Base-by-base conservation (phyloP, 2,888 invertebrate species). In the Acrobasis consociella region DNA sequence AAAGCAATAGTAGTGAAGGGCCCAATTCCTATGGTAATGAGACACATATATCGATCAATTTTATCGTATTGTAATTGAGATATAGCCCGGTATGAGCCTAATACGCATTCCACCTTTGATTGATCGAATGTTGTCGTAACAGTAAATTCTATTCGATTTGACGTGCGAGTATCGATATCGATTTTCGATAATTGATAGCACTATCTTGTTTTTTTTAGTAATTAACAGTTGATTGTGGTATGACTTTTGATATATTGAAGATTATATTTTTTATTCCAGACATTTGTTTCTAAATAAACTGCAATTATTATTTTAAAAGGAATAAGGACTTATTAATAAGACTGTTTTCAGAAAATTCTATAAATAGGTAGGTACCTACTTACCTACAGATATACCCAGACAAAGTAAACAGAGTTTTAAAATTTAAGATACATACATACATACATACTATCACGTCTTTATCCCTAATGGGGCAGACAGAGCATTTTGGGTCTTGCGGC, bases 51-150 rank as follows among this genome's bases (percentile, higher is more conserved):
- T 72, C 74, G 75, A 75, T 75, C 76, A 74, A 78, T 76, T 75
- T 76, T 80, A 82, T 75, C 71, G 77, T 75, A 81, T 81, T 82
- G 76, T 78, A 79, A 85, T 83, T 83, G 74, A 82, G 82, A 81
- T 80, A 76, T 77, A 61, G 71, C 68, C 63, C 72, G 73, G 66
- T 63, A 64, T 65, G 68, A 60, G 72, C 55, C 69, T 77, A 79
- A 82, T 81, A 82, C 75, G 71, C 80, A 86, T 86, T 82, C 83
- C 81, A 64, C 64, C 66, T 70, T 77, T 88, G 87, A 88, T 87
- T 85, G 86, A 89, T 87, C 80, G 75, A 71, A 68, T 69, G 74
- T 74, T 73, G 72, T 65, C 69, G 71, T 86, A 86, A 83, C 86
- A 80, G 85, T 86, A 82, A 74, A 82, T 69, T 58, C 68, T 68